phyloP scores from a whole-genome alignment of 2,113 vertebrate species.

The Plecotus auritus region DNA sequence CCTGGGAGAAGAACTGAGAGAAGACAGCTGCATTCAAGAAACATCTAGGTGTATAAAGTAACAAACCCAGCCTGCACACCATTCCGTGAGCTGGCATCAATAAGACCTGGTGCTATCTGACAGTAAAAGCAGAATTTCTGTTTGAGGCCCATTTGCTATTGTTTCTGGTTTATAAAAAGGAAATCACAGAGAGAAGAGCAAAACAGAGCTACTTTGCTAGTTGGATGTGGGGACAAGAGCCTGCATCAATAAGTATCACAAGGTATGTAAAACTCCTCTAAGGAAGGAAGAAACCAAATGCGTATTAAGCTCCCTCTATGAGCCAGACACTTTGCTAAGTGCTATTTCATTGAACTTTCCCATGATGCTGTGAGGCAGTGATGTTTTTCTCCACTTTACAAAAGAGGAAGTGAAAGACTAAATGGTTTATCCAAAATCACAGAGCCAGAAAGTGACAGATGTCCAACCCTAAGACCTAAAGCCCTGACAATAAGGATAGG shows the following conservation, averaged over 20 bases:
- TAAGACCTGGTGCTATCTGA: not conserved
- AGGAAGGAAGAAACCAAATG: not conserved
- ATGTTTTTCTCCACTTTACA: not conserved
- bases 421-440: not conserved
- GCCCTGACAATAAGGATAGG: not conserved
- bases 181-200: not conserved
- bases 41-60: not conserved
- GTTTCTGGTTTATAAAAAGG: not conserved
- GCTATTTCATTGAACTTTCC: not conserved
- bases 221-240: not conserved
- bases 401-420: not conserved
- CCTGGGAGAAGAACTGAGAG: not conserved
- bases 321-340: not conserved
- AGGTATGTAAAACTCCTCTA: not conserved
- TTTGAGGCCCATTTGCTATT: not conserved
- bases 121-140: constrained; percentile 31
- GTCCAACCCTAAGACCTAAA: not conserved
- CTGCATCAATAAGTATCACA: accelerated
- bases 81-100: not conserved
- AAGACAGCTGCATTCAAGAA: not conserved
- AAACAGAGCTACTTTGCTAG: not conserved
- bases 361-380: not conserved
- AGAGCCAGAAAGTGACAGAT: not conserved
- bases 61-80: not conserved
- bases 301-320: not conserved